Conservation (phyloP, 2,888 invertebrate genomes). For the Zele albiditarsus region DNA sequence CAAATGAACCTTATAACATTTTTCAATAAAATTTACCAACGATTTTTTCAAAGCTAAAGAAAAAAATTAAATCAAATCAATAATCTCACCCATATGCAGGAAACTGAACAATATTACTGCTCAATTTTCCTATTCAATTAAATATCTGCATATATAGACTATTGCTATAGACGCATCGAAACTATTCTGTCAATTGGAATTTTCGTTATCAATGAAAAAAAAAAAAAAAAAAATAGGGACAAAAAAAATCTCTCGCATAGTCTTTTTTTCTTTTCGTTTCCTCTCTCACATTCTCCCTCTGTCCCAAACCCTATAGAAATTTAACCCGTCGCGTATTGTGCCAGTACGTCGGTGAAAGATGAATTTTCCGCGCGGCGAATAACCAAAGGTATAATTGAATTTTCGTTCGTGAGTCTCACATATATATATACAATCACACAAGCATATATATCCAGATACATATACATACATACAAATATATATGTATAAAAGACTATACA, state of each 20-base stretch:
- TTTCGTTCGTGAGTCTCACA: conserved; percentile 20
- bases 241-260: too few relatives aligned
- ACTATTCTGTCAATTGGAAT: not conserved
- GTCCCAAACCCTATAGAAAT: conserved; percentile 3
- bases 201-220: not conserved
- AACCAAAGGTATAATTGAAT: conserved; percentile 31
- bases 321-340: not conserved
- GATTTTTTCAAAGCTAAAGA: too few relatives aligned
- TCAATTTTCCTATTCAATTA: not conserved
- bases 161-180: too few relatives aligned
- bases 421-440: conserved; percentile 33
- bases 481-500: conserved; percentile 33
- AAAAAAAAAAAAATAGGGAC: not conserved
- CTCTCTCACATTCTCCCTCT: not conserved
- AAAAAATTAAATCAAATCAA: too few relatives aligned
- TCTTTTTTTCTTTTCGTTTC: not conserved
- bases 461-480: conserved; percentile 17
- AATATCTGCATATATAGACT: not conserved
- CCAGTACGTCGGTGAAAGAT: conserved; percentile 5
- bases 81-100: too few relatives aligned
- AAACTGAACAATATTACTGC: too few relatives aligned
- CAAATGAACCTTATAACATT: too few relatives aligned
- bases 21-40: too few relatives aligned
- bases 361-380: conserved; percentile 22
- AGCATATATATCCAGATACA: conserved; percentile 22